phyloP scores from a whole-genome alignment of 2,888 invertebrate genomes.

The Parnassius apollo region DNA sequence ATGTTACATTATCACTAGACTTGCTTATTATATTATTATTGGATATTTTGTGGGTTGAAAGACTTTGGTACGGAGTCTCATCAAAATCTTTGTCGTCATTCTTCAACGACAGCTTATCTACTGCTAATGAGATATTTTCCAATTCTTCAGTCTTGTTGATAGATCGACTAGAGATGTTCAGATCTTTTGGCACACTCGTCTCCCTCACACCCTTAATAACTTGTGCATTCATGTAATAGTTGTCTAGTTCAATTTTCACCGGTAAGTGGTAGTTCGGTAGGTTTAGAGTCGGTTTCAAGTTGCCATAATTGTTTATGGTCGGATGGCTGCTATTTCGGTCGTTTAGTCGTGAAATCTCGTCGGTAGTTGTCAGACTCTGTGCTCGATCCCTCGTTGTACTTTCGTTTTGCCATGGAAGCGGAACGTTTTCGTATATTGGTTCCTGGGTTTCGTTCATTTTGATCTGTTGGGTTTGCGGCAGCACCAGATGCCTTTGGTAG shows the following conservation, averaged over 20 bases:
- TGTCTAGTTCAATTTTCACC: conserved; percentile 50
- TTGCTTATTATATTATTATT: conserved; percentile 46
- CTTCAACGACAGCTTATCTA: conserved; percentile 60
- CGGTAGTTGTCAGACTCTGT: conserved; percentile 87
- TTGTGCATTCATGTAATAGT: conserved; percentile 74
- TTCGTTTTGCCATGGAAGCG: conserved; percentile 83
- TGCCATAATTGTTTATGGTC: conserved; percentile 50
- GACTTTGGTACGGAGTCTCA: conserved; percentile 72
- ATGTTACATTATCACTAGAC: conserved; percentile 63
- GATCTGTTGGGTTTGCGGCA: conserved; percentile 71
- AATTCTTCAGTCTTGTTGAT: conserved; percentile 46
- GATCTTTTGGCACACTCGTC: conserved; percentile 61
- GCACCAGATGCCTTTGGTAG: conserved; percentile 71
- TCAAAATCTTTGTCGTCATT: conserved; percentile 59
- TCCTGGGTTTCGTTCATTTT: conserved; percentile 78
- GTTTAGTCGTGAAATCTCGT: conserved; percentile 78
- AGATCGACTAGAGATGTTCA: conserved; percentile 48
- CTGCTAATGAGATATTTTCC: conserved; percentile 48
- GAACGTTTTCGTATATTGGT: conserved; percentile 92
- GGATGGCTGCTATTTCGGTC: conserved; percentile 67
- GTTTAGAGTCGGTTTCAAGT: conserved; percentile 39
- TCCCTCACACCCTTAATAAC: conserved; percentile 68
- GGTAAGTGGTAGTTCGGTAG: conserved; percentile 42
- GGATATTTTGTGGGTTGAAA: conserved; percentile 63
- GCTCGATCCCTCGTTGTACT: conserved; percentile 75